A percentile compares a stretch with the other conserved stretches of the same genome.
These are phyloP conservation scores for Liasis olivaceus DNA, from an alignment of 2,797 vertebrate species.

Conservation along the genomic window DNA sequence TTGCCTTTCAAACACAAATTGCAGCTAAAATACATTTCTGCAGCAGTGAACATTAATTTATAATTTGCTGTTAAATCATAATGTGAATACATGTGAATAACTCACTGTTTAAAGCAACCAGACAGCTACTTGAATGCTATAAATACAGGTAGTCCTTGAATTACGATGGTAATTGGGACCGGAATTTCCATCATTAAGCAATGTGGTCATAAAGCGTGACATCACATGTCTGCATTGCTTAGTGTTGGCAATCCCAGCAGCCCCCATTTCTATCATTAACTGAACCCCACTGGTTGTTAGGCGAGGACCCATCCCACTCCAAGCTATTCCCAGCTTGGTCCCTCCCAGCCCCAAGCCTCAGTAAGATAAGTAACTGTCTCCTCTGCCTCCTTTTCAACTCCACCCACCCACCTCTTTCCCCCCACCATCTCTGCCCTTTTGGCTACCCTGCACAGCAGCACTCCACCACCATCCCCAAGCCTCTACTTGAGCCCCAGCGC, in stretches of 20 bases:
- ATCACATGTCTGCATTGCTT: not conserved
- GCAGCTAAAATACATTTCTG: constrained; percentile 49
- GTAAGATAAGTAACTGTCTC: not conserved
- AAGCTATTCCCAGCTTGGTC: not conserved
- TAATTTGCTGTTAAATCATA: constrained; percentile 44
- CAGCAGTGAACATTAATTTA: constrained; percentile 55
- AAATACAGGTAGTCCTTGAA: not conserved
- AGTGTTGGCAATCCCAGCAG: not conserved
- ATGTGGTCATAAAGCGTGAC: not conserved
- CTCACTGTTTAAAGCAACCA: constrained; percentile 58
- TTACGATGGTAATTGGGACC: not conserved
- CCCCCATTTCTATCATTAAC: not conserved
- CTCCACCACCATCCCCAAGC: no score
- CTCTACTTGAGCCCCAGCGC: no score
- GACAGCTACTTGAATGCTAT: constrained; percentile 46
- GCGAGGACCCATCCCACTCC: not conserved
- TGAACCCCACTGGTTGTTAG: not conserved
- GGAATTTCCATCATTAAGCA: not conserved
- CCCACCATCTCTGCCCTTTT: no score
- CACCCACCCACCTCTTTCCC: not conserved
- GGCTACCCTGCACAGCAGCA: no score
- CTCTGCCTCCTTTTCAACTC: not conserved
- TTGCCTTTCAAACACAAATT: constrained; percentile 53
- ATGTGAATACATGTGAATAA: constrained; percentile 7
- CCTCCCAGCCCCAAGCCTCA: not conserved